Percentiles rank a stretch among this genome's conserved stretches.
These are phyloP conservation scores for Anhinga anhinga DNA, from an alignment of 2,113 vertebrate species.

Conservation along the genomic window DNA sequence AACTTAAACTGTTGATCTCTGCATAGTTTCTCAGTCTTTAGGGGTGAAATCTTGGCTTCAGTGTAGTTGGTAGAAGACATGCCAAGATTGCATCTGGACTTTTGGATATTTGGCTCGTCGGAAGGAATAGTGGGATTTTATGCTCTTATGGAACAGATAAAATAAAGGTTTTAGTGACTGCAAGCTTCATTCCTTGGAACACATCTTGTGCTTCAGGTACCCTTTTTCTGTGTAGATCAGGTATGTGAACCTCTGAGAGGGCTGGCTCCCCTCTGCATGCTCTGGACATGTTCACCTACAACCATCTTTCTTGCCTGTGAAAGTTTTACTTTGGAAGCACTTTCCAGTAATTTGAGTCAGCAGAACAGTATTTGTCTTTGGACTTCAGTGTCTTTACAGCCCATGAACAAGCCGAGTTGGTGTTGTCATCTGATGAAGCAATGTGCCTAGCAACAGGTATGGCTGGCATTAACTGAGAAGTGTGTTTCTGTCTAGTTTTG, in stretches of 20 bases:
- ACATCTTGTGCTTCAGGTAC: not conserved
- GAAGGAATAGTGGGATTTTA: not conserved
- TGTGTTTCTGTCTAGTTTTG: not conserved
- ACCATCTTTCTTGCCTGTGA: not conserved
- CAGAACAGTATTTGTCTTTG: not conserved
- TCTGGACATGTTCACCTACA: not conserved
- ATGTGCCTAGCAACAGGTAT: accelerated
- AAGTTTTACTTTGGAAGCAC: not conserved
- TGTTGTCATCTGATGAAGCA: not conserved
- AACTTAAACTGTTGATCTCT: not conserved
- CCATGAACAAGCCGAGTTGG: not conserved
- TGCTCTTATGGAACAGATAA: not conserved
- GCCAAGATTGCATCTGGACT: not conserved
- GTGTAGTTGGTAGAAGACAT: not conserved
- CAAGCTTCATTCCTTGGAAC: not conserved
- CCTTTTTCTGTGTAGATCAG: not conserved
- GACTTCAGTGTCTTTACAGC: not conserved
- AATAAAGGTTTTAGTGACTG: not conserved
- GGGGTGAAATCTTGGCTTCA: not conserved
- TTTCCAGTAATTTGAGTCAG: not conserved
- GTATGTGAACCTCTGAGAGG: not conserved
- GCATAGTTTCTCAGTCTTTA: not conserved
- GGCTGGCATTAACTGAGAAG: not conserved
- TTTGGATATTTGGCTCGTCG: not conserved
- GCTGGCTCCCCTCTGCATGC: not conserved